Base-by-base conservation (phyloP, 2,113 vertebrate genomes). In the Calonectris borealis region DNA sequence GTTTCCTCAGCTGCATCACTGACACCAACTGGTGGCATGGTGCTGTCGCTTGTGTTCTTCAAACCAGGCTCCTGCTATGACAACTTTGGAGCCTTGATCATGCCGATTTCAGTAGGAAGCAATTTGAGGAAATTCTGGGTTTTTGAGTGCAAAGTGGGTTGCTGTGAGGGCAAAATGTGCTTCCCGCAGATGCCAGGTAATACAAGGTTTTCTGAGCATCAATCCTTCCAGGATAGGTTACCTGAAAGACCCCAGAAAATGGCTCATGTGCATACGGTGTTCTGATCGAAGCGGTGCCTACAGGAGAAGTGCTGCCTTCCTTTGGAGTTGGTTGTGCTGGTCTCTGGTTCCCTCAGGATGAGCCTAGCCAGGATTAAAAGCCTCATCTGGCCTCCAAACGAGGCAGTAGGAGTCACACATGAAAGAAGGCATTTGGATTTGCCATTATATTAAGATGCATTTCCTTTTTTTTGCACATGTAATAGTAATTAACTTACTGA, bases 221-320 rank as follows among this genome's bases (percentile, higher is more conserved):
- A 34, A 0, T 34, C 4, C 36, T 77, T 4, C 25, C 15, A 52
- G 60, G 32, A 84, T 16, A 51, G 9, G n/a, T n/a, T 73, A 25
- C 16, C 32, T 80, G 82, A 54, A n/a, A 91, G 29, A 10, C 4
- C 9, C 4, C 42, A 10, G 3, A 58, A 66, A 87, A 49, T 10
- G 14, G 16, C 10, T 78, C 11, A n/a, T 1, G 0, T 16, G 15
- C 11, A 18, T 16, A 11, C 1, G 1, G 21, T 49, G 27, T 70
- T 66, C 66, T 69, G 27, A 42, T 29, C 0, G 0, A 52, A 83
- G 36, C 1, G 0, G 31, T 57, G 46, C 8, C 46, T 65, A 20
- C 21, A 24, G 22, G 4, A 57, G 36, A 65, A 58, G 32, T 18
- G 14, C 24, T 77, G 38, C 15, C n/a, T 49, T 60, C 38, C 27